phyloP scores from a whole-genome alignment of 2,888 invertebrate species.

The Macrophya alboannulata region DNA sequence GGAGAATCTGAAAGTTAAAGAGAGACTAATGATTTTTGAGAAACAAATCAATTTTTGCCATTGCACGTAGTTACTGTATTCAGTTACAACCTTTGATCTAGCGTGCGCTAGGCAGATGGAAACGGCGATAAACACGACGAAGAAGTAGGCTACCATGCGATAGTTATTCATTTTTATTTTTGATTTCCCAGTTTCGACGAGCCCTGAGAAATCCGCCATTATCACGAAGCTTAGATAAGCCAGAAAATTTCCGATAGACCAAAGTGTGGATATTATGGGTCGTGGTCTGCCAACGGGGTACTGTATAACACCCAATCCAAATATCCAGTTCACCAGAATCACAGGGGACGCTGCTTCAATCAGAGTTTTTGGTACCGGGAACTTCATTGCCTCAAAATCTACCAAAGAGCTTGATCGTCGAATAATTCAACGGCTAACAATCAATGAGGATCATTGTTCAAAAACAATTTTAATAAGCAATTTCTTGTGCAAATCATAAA shows the following conservation, averaged over 20 bases:
- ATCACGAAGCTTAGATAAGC: not conserved
- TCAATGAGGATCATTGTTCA: not conserved
- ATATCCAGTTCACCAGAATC: not conserved
- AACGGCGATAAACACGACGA: not conserved
- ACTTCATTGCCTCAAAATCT: conserved; percentile 2
- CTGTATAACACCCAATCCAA: conserved; percentile 28
- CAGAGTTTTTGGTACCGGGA: not conserved
- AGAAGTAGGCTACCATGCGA: not conserved
- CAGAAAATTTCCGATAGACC: not conserved
- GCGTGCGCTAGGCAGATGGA: not conserved
- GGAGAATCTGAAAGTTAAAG: not conserved
- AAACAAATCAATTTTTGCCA: not conserved
- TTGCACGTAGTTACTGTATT: not conserved
- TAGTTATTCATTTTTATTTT: not conserved
- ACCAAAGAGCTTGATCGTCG: not conserved
- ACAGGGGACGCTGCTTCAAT: not conserved
- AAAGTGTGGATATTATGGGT: not conserved
- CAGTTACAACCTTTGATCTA: not conserved
- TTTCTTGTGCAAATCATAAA: no score
- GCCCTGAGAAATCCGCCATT: not conserved
- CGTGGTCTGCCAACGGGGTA: conserved; percentile 5
- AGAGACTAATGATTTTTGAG: not conserved
- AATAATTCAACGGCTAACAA: not conserved
- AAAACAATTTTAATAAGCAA: not conserved
- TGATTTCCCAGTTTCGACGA: no score